Evolutionary conservation across 2,113 vertebrate species (phyloP), one percentile per base, ranked within the genome.

Genomic region (Otus sunia): DNA sequence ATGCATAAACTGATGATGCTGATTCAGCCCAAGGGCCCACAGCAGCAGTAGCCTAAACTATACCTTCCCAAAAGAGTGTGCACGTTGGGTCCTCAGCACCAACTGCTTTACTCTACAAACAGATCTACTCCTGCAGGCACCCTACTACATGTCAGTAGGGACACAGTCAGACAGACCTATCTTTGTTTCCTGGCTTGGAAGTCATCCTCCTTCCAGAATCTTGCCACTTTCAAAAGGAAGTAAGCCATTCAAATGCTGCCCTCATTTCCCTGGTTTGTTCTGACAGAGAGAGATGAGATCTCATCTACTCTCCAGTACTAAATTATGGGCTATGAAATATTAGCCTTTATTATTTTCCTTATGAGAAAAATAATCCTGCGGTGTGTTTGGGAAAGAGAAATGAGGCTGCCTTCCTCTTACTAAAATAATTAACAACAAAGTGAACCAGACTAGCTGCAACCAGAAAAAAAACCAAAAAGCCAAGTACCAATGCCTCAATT

Each of bases 1-100:
- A 34, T 6, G 27, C 20, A 43, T 1, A 4, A 69, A n/a, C 2
- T 41, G 37, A 19, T 39, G 49, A 15, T 1, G 1, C 3, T 9
- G 1, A 13, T 10, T 68, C 71, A 66, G 27, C 20, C 34, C 66
- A 49, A 75, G 19, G 36, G 62, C 6, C 3, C 62, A 58, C 41
- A 53, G 56, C 37, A 75, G 13, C 4, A 15, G 23, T 10, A 69
- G 45, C 23, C 11, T 6, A 36, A 78, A 62, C 45, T 14, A 21
- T 11, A 29, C 9, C 23, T 36, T 18, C 10, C 13, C 26, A 47
- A 52, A 85, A 32, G 2, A 2, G 52, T 53, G 16, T 9, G 20
- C 5, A 9, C 6, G 5, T 10, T 60, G 22, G 26, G 15, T 60
- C 30, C 53, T 49, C 26, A 67, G 19, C 39, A 37, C 15, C 22